Evolutionary conservation across 1,140 invertebrate species (phyloP), one percentile per base, ranked within the genome.

Genomic region (Bombus huntii): DNA sequence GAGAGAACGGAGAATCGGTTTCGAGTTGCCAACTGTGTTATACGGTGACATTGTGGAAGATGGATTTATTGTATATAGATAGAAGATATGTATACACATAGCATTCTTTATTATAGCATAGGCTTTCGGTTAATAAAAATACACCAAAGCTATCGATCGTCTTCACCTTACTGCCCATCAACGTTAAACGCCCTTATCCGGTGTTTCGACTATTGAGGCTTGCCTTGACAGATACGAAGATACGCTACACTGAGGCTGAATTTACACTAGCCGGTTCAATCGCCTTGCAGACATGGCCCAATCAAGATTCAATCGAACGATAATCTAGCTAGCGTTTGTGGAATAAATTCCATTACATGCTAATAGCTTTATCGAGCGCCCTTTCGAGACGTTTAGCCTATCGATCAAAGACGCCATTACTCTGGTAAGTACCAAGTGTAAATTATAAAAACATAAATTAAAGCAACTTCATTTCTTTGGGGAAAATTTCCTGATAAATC

Each of bases 1-100:
- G 44, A 76, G 81, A 80, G 78, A 65, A 75, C 53, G 57, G 81
- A 79, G 47, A 89, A 86, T 83, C 74, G 82, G 86, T 86, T 93
- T 92, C 89, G 87, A 92, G 92, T 93, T 93, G 92, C 92, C 92
- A 92, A 93, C 89, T 89, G 88, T 93, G 90, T 92, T 91, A 81
- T 87, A 89, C 74, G 81, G 86, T 91, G n/a, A 76, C 78, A 76
- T 91, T 76, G 87, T 79, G 86, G 65, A 80, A 84, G 88, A 88
- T 92, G 90, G 83, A 73, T 90, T 91, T 92, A 92, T 91, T 93
- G 92, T 93, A 94, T 85, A 94, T 94, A 94, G 92, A 92, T 94
- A 92, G 89, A 91, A 47, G 80, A 90, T 92, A 92, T 92, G 86
- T 92, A 93, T 91, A 91, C 90, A 92, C 90, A 91, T 91, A 90